Conservation (phyloP, 2,113 vertebrate species). For the Quiscalus mexicanus region DNA sequence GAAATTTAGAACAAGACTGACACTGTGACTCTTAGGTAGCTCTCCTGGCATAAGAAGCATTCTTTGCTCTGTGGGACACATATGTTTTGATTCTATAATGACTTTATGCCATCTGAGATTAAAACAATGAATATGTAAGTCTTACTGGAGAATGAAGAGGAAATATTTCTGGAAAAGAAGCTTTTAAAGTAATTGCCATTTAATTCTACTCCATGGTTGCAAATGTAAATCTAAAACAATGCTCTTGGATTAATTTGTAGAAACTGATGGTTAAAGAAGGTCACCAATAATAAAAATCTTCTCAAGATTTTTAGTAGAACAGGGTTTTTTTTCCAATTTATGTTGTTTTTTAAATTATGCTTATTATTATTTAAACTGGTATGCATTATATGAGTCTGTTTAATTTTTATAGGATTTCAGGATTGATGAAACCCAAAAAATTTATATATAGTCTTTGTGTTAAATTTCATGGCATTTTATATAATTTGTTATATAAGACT, state of each 20-base stretch:
- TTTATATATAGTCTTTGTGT: neutral
- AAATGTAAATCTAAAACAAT: neutral
- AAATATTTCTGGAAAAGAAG: neutral
- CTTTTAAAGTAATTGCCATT: neutral
- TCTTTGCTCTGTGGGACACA: neutral
- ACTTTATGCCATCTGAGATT: constrained; percentile 1
- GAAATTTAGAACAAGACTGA: neutral
- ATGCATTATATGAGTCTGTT: neutral
- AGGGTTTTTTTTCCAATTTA: neutral
- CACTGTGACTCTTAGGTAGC: neutral
- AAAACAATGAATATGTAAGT: neutral
- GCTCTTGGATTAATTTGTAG: neutral
- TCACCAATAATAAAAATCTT: neutral
- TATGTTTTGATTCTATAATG: neutral
- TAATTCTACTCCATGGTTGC: neutral
- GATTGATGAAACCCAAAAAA: neutral
- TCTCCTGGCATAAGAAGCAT: neutral
- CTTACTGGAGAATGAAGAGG: neutral
- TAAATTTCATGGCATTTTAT: neutral
- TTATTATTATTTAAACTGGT: neutral
- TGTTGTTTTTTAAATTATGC: neutral
- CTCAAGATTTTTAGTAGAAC: neutral
- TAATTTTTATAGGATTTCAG: neutral
- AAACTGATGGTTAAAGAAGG: neutral
- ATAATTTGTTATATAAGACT: neutral